A percentile compares a stretch with the other conserved stretches of the same genome.
phyloP scores from a whole-genome alignment of 2,888 invertebrate species.

The Trypoxylon attenuatum region DNA sequence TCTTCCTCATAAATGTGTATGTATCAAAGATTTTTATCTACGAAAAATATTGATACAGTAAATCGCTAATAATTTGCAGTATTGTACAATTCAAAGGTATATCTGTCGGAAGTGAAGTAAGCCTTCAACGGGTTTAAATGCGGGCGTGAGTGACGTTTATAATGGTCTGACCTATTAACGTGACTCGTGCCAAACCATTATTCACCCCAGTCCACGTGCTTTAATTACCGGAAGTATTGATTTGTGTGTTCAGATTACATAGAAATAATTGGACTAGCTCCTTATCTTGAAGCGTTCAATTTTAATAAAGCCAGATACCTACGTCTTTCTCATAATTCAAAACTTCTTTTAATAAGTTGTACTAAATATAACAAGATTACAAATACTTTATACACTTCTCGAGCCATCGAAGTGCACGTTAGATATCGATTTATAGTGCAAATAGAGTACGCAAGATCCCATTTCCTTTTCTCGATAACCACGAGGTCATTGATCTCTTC shows the following conservation, averaged over 20 bases:
- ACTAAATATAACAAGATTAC: not conserved
- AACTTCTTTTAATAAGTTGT: too few relatives aligned
- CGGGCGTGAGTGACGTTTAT: conserved; percentile 31
- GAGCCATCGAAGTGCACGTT: not conserved
- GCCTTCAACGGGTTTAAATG: conserved; percentile 7
- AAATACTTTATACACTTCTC: not conserved
- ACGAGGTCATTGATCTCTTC: conserved; percentile 21
- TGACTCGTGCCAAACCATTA: not conserved
- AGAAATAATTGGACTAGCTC: too few relatives aligned
- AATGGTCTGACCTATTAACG: conserved; percentile 27
- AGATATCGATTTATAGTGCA: conserved; percentile 14
- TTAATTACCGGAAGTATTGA: not conserved
- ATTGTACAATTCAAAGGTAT: not conserved
- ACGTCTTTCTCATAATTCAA: too few relatives aligned
- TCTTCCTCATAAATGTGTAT: too few relatives aligned
- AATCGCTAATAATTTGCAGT: too few relatives aligned
- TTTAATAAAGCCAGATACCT: too few relatives aligned
- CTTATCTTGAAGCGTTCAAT: too few relatives aligned
- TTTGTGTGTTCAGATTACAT: not conserved
- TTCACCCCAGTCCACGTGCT: not conserved
- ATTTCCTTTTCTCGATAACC: conserved; percentile 26
- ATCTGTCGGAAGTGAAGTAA: not conserved
- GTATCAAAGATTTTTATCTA: too few relatives aligned
- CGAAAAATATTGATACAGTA: too few relatives aligned
- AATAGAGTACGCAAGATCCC: conserved; percentile 23